Evolutionary conservation across 2,888 invertebrate species (phyloP), one percentile per base, ranked within the genome.

Genomic region (Autographa gamma): DNA sequence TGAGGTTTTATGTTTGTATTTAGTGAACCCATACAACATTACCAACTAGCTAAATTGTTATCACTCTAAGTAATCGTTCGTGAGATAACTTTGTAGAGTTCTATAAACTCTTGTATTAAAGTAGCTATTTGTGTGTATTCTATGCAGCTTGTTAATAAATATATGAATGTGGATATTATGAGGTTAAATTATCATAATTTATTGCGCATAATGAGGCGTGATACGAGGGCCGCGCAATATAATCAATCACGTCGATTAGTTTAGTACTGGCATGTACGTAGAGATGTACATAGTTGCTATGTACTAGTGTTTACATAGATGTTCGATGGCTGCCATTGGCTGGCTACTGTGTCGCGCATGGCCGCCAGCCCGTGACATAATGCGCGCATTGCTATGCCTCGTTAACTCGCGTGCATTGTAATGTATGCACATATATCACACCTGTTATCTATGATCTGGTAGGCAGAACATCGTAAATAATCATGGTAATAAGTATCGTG

Each of bases 1-100:
- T 88, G 85, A 86, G 86, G 85, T 80, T 82, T 85, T 76, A 82
- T 83, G 32, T 82, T 87, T 80, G 86, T 88, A 85, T 85, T 85
- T 82, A 84, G 74, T 77, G 79, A 77, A 80, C 34, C 63, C 61
- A 67, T 16, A 52, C 66, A 58, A 14, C 25, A 19, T 25, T 56
- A 56, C 19, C 25, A 56, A 25, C 13, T 56, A 56, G 54, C 54
- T 25, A 56, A 56, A 56, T 56, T 25, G 19, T 56, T 56, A 56
- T 56, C 54, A 56, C 25, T 68, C 60, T 34, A 63, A 54, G 69
- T 77, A 48, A 48, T 18, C 56, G 32, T 31, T 67, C 65, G 58
- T 66, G 25, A 66, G 63, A 76, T 73, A 60, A 34, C 19, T 65
- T 43, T 41, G 48, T 60, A 52, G 38, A 70, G 66, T n/a, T 60